Evolutionary conservation across 1,140 invertebrate genomes (phyloP).

Genomic region (Drosophila parvula): DNA sequence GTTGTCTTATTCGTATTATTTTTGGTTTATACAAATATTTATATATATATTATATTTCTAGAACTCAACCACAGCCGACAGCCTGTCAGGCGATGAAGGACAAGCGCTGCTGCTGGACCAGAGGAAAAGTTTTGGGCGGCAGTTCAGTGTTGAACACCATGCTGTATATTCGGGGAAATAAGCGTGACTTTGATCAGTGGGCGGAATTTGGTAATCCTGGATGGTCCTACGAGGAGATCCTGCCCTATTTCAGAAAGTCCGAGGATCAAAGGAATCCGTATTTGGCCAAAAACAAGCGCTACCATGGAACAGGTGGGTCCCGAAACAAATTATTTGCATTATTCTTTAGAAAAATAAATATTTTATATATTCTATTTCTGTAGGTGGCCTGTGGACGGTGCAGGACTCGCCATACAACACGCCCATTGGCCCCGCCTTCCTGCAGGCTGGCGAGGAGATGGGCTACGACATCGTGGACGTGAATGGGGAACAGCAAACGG

Average conservation of each 20-base stretch:
- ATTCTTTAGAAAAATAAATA: not conserved
- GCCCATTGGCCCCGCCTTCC: conserved; percentile 91
- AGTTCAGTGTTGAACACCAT: conserved; percentile 94
- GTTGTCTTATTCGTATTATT: too few species aligned
- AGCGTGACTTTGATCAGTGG: conserved; percentile 96
- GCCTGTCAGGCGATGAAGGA: conserved; percentile 94
- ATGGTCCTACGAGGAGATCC: conserved; percentile 94
- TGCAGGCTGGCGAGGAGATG: conserved; percentile 95
- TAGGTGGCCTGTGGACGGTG: conserved; percentile 91
- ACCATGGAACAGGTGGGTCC: conserved; percentile 87
- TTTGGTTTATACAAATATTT: not conserved
- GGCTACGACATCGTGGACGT: conserved; percentile 92
- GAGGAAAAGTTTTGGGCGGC: conserved; percentile 94
- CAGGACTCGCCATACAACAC: conserved; percentile 92
- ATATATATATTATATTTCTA: conserved; percentile 46
- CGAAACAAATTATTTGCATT: fast-evolving
- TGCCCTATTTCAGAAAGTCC: conserved; percentile 95
- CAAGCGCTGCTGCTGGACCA: conserved; percentile 92
- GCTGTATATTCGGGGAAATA: conserved; percentile 96
- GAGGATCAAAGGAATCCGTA: conserved; percentile 93
- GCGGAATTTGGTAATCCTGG: conserved; percentile 92
- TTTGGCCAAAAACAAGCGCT: conserved; percentile 88
- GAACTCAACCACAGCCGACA: conserved; percentile 92
- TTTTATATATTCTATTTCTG: fast-evolving
- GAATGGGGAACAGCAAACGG: conserved; percentile 92